phyloP scores from a whole-genome alignment of 2,888 invertebrate genomes.

The Eristalis pertinax region DNA sequence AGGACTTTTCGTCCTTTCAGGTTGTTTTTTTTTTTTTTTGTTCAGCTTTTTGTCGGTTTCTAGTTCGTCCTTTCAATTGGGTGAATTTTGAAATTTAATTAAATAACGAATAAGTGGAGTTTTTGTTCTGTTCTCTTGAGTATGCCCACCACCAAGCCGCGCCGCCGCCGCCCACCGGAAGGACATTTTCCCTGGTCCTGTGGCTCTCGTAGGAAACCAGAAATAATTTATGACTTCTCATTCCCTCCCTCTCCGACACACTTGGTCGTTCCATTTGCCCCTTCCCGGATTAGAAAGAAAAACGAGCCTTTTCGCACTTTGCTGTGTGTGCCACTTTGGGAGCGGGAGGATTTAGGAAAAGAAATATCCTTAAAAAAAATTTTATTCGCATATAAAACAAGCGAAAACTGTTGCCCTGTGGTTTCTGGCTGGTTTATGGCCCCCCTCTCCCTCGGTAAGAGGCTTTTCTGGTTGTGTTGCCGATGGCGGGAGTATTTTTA shows the following conservation, averaged over 20 bases:
- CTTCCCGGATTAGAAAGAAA: conserved; percentile 12
- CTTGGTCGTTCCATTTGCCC: background rate
- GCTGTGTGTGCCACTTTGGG: conserved; percentile 1
- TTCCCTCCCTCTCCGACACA: background rate
- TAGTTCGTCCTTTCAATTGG: conserved; percentile 19
- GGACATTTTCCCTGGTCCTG: conserved; percentile 6
- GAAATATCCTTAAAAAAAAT: conserved; percentile 11
- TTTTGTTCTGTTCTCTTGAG: background rate
- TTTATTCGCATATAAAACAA: conserved; percentile 3
- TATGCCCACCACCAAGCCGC: too few relatives aligned
- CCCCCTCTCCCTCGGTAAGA: background rate
- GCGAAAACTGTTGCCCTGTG: conserved; percentile 18
- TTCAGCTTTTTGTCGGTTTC: conserved; percentile 3
- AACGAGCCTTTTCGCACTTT: background rate
- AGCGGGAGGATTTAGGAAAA: background rate
- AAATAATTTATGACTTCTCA: conserved; percentile 31
- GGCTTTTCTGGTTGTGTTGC: conserved; percentile 45
- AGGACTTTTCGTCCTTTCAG: background rate
- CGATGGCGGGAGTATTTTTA: conserved; percentile 10
- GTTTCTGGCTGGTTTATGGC: conserved; percentile 43
- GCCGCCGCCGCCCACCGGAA: background rate
- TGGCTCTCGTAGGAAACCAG: background rate
- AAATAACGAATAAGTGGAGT: conserved; percentile 27
- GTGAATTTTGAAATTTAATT: conserved; percentile 65
- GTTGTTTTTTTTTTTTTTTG: background rate